Evolutionary conservation across 2,888 invertebrate genomes (phyloP), one percentile per base, ranked within the genome.

Genomic region (Zaprionus bogoriensis): DNA sequence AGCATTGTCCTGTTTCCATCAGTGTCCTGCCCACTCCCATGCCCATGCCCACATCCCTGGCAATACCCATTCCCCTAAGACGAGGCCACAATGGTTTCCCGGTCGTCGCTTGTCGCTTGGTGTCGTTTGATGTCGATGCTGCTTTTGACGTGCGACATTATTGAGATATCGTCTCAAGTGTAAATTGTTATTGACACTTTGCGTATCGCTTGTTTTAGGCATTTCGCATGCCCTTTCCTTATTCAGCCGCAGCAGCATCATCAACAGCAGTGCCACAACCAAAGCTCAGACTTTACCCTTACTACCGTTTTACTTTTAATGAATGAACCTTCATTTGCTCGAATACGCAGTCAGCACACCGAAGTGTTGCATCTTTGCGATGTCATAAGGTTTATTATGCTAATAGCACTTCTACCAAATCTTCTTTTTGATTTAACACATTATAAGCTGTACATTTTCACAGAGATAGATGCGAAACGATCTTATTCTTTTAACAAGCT

Each of bases 111-210:
- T 39, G 10, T 12, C 32, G 14, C 20, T 28, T 62, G 69, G 12
- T 54, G 53, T 47, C 46, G 32, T 12, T 48, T 47, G 62, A 28
- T 46, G 48, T 55, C 51, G 55, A 58, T 63, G 74, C 55, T 76
- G 77, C 60, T 68, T 68, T 68, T 69, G 80, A 72, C 79, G 66
- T 78, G 67, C 78, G 81, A 84, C 87, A 81, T 81, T 81, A 87
- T 81, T 81, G 82, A 87, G 81, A 87, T 81, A 81, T 87, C 79
- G 87, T 87, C 87, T 82, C 82, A 82, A 82, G 82, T 82, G 82
- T 82, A 82, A 82, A 82, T 82, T 82, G 82, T 85, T 82, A 82
- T 82, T 87, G 87, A 82, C 82, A 87, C 83, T 81, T 65, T 87
- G 75, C 75, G 75, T 69, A 67, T 70, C 73, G 69, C 61, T 57